These are phyloP conservation scores for Apogon talboti DNA, from an alignment of 2,797 vertebrate species.

Conservation along the genomic window DNA sequence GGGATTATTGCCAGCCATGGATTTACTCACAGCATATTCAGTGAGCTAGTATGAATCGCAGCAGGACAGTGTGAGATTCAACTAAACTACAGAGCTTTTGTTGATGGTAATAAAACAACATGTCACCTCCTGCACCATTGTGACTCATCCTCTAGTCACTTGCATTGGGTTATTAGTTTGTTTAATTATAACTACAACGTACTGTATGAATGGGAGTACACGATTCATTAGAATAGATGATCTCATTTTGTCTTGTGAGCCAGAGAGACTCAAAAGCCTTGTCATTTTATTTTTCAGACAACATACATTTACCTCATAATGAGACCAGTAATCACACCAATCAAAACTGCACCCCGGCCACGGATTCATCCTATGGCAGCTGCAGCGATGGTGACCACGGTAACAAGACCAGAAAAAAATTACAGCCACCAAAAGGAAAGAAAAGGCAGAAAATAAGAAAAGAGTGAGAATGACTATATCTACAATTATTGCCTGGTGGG, in stretches of 20 bases:
- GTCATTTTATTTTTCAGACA: conserved; percentile 36
- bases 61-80: neutral
- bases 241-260: conserved; percentile 30
- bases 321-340: conserved; percentile 58
- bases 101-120: neutral
- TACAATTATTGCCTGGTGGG: conserved; percentile 77
- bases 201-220: conserved; percentile 4
- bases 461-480: conserved; percentile 69
- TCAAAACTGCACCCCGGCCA: conserved; percentile 50
- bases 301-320: conserved; percentile 58
- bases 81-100: neutral
- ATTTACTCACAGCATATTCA: neutral
- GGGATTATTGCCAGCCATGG: neutral
- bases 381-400: conserved; percentile 67
- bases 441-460: conserved; percentile 18
- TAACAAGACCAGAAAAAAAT: conserved; percentile 58
- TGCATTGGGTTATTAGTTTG: conserved; percentile 14
- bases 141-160: conserved; percentile 17
- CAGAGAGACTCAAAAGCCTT: conserved; percentile 11
- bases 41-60: neutral
- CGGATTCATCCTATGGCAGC: conserved; percentile 64
- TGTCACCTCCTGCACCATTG: conserved; percentile 6
- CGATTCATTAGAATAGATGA: conserved; percentile 26
- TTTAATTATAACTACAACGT: conserved; percentile 11
- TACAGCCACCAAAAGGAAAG: conserved; percentile 41